phyloP scores from a whole-genome alignment of 2,888 invertebrate species.

The Lasius platythorax region DNA sequence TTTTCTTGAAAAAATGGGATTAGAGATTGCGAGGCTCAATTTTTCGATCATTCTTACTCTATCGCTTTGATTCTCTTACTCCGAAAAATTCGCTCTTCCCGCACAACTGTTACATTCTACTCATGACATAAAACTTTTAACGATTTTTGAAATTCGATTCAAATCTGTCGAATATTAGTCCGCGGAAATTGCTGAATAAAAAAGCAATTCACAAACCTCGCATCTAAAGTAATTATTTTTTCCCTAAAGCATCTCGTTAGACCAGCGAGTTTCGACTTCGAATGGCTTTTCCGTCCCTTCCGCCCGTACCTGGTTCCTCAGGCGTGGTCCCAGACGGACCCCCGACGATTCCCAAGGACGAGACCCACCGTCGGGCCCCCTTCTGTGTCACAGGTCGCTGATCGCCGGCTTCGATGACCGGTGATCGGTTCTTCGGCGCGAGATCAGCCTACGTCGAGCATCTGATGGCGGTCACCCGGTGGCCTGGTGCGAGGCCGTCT shows the following conservation, averaged over 20 bases:
- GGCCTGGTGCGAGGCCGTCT: conserved; percentile 83
- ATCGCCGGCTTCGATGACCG: conserved; percentile 37
- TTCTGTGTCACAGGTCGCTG: conserved; percentile 23
- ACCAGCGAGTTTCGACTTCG: not conserved
- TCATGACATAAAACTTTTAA: conserved; percentile 30
- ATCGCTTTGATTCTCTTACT: not conserved
- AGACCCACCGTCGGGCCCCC: not conserved
- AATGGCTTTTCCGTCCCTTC: not conserved
- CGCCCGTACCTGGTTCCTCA: conserved; percentile 43
- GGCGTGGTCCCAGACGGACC: conserved; percentile 22
- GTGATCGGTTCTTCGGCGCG: conserved; percentile 27
- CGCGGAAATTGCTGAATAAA: not conserved
- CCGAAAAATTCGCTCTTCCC: not conserved
- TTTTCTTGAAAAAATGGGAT: not conserved
- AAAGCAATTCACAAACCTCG: not conserved
- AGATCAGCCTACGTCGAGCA: conserved; percentile 79
- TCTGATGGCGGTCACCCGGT: conserved; percentile 79
- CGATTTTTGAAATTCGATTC: not conserved
- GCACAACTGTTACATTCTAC: not conserved
- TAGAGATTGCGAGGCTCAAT: not conserved
- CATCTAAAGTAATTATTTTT: not conserved
- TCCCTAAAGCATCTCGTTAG: not conserved
- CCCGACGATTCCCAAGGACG: conserved; percentile 34
- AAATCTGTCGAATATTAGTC: not conserved
- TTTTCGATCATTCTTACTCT: not conserved